phyloP scores from a whole-genome alignment of 2,888 invertebrate species.

The Caenorhabditis uteleia region DNA sequence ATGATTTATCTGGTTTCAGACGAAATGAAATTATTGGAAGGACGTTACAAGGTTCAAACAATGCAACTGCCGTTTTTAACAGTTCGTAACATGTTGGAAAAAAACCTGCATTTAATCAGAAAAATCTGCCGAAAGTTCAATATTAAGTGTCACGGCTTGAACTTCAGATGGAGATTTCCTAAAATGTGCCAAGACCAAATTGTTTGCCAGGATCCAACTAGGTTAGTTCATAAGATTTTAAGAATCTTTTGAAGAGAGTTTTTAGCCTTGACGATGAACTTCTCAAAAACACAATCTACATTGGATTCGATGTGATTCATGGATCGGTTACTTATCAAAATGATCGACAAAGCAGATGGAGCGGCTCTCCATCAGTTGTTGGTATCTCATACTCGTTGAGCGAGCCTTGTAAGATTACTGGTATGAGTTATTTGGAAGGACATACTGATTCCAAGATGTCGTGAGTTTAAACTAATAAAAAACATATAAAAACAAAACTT shows the following conservation, averaged over 20 bases:
- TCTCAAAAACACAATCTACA: conserved; percentile 26
- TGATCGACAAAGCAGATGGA: conserved; percentile 20
- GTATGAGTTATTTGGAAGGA: conserved; percentile 20
- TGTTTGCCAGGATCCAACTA: conserved; percentile 3
- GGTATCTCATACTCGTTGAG: conserved; percentile 30
- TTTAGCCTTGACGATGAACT: conserved; percentile 2
- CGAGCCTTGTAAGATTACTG: conserved; percentile 14
- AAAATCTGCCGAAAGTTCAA: conserved; percentile 51
- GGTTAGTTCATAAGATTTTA: not conserved
- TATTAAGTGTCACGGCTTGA: conserved; percentile 41
- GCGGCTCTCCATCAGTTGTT: conserved; percentile 43
- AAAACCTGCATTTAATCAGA: no score
- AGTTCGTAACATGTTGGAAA: no score
- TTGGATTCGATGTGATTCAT: conserved; percentile 45
- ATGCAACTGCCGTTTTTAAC: no score
- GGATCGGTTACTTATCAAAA: conserved; percentile 30
- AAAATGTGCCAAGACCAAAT: not conserved
- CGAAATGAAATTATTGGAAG: no score
- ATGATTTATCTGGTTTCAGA: no score
- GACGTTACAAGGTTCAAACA: no score
- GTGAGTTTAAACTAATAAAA: not conserved
- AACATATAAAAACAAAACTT: not conserved
- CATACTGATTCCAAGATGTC: conserved; percentile 6
- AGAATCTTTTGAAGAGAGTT: not conserved
- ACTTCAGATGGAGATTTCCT: conserved; percentile 26